Evolutionary conservation across 2,888 invertebrate genomes (phyloP).

Genomic region (Ennomos erosarius): DNA sequence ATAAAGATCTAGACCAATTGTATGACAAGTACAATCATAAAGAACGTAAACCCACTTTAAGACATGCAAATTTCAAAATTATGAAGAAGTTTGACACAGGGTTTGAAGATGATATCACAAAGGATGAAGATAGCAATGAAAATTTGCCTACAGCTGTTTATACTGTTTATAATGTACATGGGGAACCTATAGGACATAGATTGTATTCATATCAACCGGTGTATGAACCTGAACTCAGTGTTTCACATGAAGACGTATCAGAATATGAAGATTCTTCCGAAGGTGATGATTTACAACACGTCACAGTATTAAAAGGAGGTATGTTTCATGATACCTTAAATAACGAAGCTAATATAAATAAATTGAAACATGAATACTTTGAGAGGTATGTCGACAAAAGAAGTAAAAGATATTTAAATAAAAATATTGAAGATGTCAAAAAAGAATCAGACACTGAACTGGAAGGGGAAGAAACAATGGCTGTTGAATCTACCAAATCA

Average conservation of each 20-base stretch:
- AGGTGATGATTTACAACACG: constrained; percentile 60
- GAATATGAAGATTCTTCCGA: constrained; percentile 65
- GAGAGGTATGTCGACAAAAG: constrained; percentile 76
- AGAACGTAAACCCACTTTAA: constrained; percentile 70
- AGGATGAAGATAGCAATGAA: constrained; percentile 59
- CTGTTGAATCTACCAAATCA: constrained; percentile 50
- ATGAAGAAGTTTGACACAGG: constrained; percentile 76
- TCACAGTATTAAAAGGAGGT: constrained; percentile 78
- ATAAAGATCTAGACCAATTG: constrained; percentile 64
- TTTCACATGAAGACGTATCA: constrained; percentile 60
- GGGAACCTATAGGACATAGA: constrained; percentile 78
- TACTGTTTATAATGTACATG: constrained; percentile 78
- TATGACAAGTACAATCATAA: constrained; percentile 79
- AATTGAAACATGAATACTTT: constrained; percentile 77
- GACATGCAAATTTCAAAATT: constrained; percentile 78
- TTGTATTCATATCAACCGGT: constrained; percentile 80
- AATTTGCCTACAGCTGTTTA: constrained; percentile 77
- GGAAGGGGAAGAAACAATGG: constrained; percentile 53
- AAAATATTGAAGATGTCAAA: constrained; percentile 56
- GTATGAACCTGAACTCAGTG: constrained; percentile 69
- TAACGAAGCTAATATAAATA: constrained; percentile 66
- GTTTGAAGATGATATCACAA: constrained; percentile 62
- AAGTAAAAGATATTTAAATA: constrained; percentile 70
- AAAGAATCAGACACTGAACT: constrained; percentile 61
- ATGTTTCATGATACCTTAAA: constrained; percentile 64